Base-by-base conservation (phyloP, 2,113 vertebrate species). In the Noctilio leporinus region DNA sequence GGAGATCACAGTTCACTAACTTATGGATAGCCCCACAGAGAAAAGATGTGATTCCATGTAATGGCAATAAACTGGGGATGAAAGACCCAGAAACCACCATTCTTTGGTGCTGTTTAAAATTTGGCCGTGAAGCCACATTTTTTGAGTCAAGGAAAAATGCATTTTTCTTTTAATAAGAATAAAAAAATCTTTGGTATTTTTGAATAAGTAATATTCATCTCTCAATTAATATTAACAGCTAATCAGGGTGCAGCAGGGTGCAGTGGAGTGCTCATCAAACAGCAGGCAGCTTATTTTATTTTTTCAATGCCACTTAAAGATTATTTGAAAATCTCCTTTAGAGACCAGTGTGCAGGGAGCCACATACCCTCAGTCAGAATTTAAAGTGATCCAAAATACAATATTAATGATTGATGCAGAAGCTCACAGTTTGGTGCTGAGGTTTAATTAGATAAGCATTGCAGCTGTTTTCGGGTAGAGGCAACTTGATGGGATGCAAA, bases 241-340 rank as follows among this genome's bases (percentile, higher is more conserved):
- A 96, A 97, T 96, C 96, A 97, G 97, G 57, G 83, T 84, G 55
- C 80, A 78, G 90, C 80, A 67, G 95, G 90, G 53, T 49, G 53
- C 45, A 64, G 89, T 64, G 8, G 92, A 62, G 75, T 35, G 45
- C 89, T 97, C 12, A 24, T 83, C 20, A 75, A 95, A 88, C 92
- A 96, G 93, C 96, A 96, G 96, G 96, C 7, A 86, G 94, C 76
- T 70, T 97, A 90, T 86, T 97, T 97, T 86, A 86, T 96, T 96
- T 95, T 97, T 95, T 93, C 96, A 95, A 90, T 70, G 75, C 76
- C 16, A 22, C 72, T 96, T 95, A 94, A 95, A 97, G 93, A 96
- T 96, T 92, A 96, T 98, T 97, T 97, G 96, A 97, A 97, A 96
- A 95, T 97, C 93, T 97, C 86, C 93, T 93, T 97, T 47, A 53